A percentile compares a stretch with the other conserved stretches of the same genome.
Conservation (phyloP, 2,888 invertebrate genomes). For the Cryptus armator region DNA sequence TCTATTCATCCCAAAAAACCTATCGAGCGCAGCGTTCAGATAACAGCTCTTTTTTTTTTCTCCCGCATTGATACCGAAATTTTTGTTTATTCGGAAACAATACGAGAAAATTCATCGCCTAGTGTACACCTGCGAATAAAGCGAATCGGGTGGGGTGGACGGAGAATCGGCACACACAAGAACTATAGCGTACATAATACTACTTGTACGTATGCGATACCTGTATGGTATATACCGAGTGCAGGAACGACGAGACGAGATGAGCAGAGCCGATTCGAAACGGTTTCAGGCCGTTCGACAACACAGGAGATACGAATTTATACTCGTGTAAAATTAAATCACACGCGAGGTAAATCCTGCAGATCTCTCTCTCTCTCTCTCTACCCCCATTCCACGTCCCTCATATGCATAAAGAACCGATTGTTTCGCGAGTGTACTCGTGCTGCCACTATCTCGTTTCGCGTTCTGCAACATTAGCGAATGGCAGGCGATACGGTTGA, state of each 20-base stretch:
- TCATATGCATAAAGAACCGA: slow-evolving; percentile 83
- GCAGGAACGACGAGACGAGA: slow-evolving; percentile 39
- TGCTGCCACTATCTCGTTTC: slow-evolving; percentile 54
- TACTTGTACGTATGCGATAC: slow-evolving; percentile 9
- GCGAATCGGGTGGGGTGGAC: slow-evolving; percentile 11
- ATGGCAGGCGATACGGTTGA: slow-evolving; percentile 79
- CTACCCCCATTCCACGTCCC: slow-evolving; percentile 56
- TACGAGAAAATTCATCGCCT: slow-evolving; percentile 15
- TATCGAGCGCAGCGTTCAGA: slow-evolving; percentile 19
- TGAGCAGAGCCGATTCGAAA: slow-evolving; percentile 46
- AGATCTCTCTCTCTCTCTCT: slow-evolving; percentile 3
- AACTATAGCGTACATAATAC: slow-evolving; percentile 14
- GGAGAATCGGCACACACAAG: slow-evolving; percentile 21
- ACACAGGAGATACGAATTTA: slow-evolving; percentile 79
- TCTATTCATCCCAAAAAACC: slow-evolving; percentile 11
- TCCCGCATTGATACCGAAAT: slow-evolving; percentile 43
- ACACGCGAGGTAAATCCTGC: slow-evolving; percentile 66
- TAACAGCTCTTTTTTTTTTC: slow-evolving; percentile 33
- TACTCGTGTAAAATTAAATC: slow-evolving; percentile 83
- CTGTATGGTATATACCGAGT: slow-evolving; percentile 11
- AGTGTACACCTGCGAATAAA: slow-evolving; percentile 20
- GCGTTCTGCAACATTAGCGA: slow-evolving; percentile 68
- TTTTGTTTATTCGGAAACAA: slow-evolving; percentile 49
- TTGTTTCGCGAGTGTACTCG: slow-evolving; percentile 74
- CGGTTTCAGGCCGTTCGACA: slow-evolving; percentile 44